Evolutionary conservation across 2,888 invertebrate genomes (phyloP).

Genomic region (Endomychus coccineus): DNA sequence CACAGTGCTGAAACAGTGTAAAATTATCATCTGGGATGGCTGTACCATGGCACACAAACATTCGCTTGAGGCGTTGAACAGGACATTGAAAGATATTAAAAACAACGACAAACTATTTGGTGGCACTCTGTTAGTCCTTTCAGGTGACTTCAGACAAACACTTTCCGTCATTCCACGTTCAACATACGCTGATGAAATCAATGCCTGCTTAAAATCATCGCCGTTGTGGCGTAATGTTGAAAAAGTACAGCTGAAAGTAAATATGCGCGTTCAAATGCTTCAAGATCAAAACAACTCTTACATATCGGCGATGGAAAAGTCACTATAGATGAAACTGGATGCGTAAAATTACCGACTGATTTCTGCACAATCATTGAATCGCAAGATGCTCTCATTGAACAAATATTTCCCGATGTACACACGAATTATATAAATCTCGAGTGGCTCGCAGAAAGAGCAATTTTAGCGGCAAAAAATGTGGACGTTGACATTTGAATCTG

Average conservation of each 20-base stretch:
- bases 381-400: no score
- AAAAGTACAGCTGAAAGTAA: conserved; percentile 25
- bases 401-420: no score
- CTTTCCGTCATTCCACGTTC: conserved; percentile 10
- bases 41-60: conserved; percentile 35
- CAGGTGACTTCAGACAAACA: conserved; percentile 7
- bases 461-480: no score
- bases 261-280: conserved; percentile 26
- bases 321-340: conserved; percentile 21
- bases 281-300: conserved; percentile 28
- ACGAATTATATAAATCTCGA: no score
- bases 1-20: conserved; percentile 25
- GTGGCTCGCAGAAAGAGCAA: no score
- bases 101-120: conserved; percentile 5
- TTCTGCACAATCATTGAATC: conserved; percentile 25
- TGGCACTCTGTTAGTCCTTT: conserved; percentile 13
- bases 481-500: no score
- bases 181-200: conserved; percentile 25
- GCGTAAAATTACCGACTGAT: conserved; percentile 25
- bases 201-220: conserved; percentile 24
- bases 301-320: conserved; percentile 26
- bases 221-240: conserved; percentile 26
- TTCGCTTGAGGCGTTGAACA: conserved; percentile 32
- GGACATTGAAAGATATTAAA: conserved; percentile 24
- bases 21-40: conserved; percentile 36